phyloP scores from a whole-genome alignment of 2,888 invertebrate genomes.

The Harmothoe impar region DNA sequence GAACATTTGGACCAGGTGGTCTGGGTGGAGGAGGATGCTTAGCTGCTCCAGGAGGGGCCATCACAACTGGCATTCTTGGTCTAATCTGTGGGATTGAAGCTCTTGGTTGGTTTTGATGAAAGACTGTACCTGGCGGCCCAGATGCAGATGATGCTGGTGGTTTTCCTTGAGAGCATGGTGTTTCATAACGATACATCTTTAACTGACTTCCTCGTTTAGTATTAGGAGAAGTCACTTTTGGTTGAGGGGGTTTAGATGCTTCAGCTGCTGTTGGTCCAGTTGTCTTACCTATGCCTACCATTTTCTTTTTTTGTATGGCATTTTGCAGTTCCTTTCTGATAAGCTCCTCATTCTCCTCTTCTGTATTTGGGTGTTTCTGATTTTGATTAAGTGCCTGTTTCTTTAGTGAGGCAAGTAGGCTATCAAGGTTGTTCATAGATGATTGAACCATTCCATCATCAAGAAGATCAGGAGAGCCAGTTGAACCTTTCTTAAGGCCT shows the following conservation, averaged over 20 bases:
- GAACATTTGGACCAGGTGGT: too few species aligned
- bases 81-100: slow-evolving; percentile 9
- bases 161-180: background rate
- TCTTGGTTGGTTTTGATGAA: background rate
- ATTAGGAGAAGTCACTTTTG: background rate
- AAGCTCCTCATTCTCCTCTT: slow-evolving; percentile 15
- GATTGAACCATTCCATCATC: slow-evolving; percentile 33
- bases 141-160: background rate
- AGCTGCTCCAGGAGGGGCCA: background rate
- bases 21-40: background rate
- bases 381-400: background rate
- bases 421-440: slow-evolving; percentile 38
- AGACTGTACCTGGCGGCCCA: background rate
- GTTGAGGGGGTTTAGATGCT: background rate
- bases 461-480: background rate
- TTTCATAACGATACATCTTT: background rate
- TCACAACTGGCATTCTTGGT: slow-evolving; percentile 17
- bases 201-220: background rate
- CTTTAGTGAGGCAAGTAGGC: slow-evolving; percentile 22
- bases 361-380: background rate
- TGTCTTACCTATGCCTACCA: background rate
- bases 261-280: background rate
- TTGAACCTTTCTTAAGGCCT: background rate
- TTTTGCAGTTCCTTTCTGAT: slow-evolving; percentile 11
- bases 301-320: slow-evolving; percentile 37